Conservation (phyloP, 2,888 invertebrate genomes). For the Lydus trimaculatus region DNA sequence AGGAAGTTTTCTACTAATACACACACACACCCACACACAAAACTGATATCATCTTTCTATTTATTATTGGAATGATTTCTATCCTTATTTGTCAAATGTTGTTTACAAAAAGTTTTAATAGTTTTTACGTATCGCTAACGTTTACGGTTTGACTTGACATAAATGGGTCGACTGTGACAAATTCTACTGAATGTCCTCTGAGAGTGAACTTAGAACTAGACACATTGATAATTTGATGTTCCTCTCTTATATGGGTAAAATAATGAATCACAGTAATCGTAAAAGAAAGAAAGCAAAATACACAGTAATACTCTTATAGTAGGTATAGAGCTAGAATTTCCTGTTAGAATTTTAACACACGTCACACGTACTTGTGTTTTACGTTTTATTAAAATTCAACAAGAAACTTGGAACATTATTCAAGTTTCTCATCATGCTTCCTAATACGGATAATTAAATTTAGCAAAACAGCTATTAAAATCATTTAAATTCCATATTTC, state of each 20-base stretch:
- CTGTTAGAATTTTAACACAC: neutral
- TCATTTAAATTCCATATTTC: neutral
- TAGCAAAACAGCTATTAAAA: neutral
- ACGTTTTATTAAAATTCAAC: neutral
- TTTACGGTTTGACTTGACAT: slow-evolving; percentile 36
- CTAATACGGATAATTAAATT: neutral
- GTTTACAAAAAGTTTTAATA: slow-evolving; percentile 22
- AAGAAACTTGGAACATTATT: neutral
- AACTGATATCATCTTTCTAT: slow-evolving; percentile 18
- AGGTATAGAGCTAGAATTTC: neutral
- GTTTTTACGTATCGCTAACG: slow-evolving; percentile 36
- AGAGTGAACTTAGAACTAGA: slow-evolving; percentile 6
- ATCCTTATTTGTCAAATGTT: neutral
- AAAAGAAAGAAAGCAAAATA: neutral
- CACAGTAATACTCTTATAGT: neutral
- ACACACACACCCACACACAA: no score
- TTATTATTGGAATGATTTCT: neutral
- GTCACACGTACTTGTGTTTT: neutral
- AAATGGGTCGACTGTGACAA: slow-evolving; percentile 48
- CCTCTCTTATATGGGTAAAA: neutral
- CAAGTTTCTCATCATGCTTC: neutral
- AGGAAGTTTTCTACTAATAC: slow-evolving; percentile 19
- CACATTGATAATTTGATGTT: slow-evolving; percentile 6
- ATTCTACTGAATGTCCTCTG: slow-evolving; percentile 43
- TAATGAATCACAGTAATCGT: neutral